A percentile compares a stretch with the other conserved stretches of the same genome.
Conservation (phyloP, 2,888 invertebrate species). For the Tetanocera ferruginea region DNA sequence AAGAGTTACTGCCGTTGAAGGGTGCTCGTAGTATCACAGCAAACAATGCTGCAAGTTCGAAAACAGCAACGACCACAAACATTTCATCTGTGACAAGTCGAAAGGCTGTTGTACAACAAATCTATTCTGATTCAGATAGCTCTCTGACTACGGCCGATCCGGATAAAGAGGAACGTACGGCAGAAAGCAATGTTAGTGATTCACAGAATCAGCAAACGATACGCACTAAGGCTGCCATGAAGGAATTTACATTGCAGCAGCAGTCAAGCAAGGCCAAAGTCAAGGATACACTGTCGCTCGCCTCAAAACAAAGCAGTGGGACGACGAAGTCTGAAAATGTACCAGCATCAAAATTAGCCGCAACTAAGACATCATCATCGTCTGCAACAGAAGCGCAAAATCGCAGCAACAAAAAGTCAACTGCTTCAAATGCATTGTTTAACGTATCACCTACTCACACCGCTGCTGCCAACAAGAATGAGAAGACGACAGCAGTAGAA, state of each 20-base stretch:
- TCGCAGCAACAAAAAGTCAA: constrained; percentile 42
- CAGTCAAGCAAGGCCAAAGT: constrained; percentile 53
- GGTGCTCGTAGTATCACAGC: constrained; percentile 13
- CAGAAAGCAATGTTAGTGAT: constrained; percentile 78
- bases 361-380: constrained; percentile 3
- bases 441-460: constrained; percentile 44
- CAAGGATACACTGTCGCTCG: constrained; percentile 25
- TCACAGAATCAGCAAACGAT: constrained; percentile 77
- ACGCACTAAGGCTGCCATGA: constrained; percentile 87
- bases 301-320: constrained; percentile 39
- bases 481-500: constrained; percentile 41
- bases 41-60: constrained; percentile 34
- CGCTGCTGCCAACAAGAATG: constrained; percentile 14
- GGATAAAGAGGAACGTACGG: constrained; percentile 65
- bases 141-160: constrained; percentile 51
- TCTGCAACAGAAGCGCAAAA: constrained; percentile 6
- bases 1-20: constrained; percentile 79
- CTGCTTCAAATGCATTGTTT: background rate
- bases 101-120: constrained; percentile 78
- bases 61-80: constrained; percentile 1
- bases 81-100: constrained; percentile 45
- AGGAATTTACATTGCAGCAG: constrained; percentile 78
- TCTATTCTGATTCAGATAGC: constrained; percentile 84
- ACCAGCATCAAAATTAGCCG: constrained; percentile 1
- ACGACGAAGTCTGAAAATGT: constrained; percentile 26